Base-by-base conservation (phyloP, 2,113 vertebrate species). In the Crotalus horridus region DNA sequence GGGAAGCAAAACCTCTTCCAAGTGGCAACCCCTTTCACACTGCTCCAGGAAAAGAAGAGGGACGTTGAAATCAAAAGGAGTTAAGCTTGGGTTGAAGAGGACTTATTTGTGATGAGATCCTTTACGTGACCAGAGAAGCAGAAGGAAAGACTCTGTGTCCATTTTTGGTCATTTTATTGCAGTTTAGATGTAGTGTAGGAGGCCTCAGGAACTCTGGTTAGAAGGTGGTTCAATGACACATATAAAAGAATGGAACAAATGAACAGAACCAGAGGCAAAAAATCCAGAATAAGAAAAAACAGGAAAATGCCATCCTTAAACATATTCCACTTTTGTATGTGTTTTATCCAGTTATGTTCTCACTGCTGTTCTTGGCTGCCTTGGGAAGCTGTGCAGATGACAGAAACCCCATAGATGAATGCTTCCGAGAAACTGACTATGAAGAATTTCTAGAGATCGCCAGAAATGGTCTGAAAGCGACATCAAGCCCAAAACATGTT, bases 351-450 rank as follows among this genome's bases (percentile, higher is more conserved):
- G 94, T 89, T 46, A 58, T 90, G 9, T 85, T 59, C n/a, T 59
- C 53, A 17, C 43, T 94, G 26, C 1, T 91, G 13, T n/a, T 94
- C 13, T 91, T 92, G 9, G 24, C 51, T 8, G 24, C 54, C 9
- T 33, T 92, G 43, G 81, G n/a, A 48, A 88, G 58, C 1, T 55
- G 87, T 56, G 59, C 33, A 9, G 39, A 55, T 55, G 33, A 94
- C 26, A 10, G 48, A 8, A 43, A 13, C 33, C 55, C 74, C 6
- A 91, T 96, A 26, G 12, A 88, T 17, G 90, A 95, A 39, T 97
- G 97, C 85, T 94, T 96, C 39, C 61, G 90, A 20, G 95, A 96
- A 1, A 92, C 94, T 5, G 59, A 96, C 20, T 96, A 96, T 81
- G 95, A 96, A 55, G 92, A 96, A 4, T 88, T 95, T n/a, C 13